Conservation (phyloP, 2,888 invertebrate genomes). For the Nomada ruficornis region DNA sequence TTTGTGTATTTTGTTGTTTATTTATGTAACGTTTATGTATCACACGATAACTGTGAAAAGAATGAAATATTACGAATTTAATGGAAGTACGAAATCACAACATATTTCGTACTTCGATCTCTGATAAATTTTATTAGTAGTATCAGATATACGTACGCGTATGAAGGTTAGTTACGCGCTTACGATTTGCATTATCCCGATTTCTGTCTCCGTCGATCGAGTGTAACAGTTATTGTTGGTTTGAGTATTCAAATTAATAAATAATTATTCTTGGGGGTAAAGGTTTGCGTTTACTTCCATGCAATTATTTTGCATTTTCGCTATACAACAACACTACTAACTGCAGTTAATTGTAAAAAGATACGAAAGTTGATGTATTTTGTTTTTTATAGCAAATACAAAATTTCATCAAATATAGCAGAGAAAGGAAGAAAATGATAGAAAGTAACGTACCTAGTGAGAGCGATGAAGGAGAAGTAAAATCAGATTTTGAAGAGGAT, state of each 20-base stretch:
- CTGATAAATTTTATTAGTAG: background rate
- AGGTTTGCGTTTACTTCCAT: too few species aligned
- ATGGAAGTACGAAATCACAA: background rate
- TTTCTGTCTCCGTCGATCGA: background rate
- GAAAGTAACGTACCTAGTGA: conserved; percentile 64
- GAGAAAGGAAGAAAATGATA: conserved; percentile 47
- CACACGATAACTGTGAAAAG: background rate
- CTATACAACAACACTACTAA: too few species aligned
- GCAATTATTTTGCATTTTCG: too few species aligned
- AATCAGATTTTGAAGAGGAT: conserved; percentile 64
- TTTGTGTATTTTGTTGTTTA: conserved; percentile 7
- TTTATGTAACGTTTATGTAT: background rate
- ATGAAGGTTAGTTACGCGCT: background rate
- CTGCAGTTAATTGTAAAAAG: too few species aligned
- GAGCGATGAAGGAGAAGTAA: conserved; percentile 71
- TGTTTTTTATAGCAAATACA: too few species aligned
- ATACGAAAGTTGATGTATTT: too few species aligned
- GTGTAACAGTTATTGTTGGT: background rate
- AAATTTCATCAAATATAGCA: too few species aligned
- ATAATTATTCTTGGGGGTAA: too few species aligned
- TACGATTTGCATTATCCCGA: background rate
- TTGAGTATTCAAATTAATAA: background rate
- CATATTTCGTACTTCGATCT: background rate
- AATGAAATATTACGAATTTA: too few species aligned
- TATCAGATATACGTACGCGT: background rate